Evolutionary conservation across 1,140 invertebrate genomes (phyloP).

Genomic region (Carposina sasakii): DNA sequence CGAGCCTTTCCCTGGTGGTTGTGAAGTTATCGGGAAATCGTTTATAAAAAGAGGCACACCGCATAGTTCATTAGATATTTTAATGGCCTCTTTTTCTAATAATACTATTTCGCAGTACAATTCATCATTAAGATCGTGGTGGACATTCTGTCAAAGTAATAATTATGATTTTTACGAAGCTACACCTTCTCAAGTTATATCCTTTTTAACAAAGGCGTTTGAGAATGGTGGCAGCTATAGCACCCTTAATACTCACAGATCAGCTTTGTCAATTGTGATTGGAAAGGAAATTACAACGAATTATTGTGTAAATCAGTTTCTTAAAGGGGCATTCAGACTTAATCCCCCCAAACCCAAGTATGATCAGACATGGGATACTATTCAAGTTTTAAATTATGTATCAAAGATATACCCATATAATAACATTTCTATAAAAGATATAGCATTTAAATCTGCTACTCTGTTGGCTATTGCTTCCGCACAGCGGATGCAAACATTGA

Average conservation of each 20-base stretch:
- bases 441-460: background rate
- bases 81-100: background rate
- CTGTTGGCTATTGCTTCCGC: background rate
- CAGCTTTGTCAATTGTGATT: conserved; percentile 6
- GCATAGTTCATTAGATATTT: background rate
- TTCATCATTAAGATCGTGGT: conserved; percentile 1
- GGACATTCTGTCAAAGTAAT: conserved; percentile 2
- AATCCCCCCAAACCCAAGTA: background rate
- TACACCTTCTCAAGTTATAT: background rate
- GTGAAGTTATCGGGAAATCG: background rate
- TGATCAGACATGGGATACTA: background rate
- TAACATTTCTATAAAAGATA: background rate
- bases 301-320: background rate
- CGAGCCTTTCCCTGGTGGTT: background rate
- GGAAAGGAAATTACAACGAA: background rate
- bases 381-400: background rate
- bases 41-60: background rate
- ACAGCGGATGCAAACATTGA: background rate
- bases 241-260: background rate
- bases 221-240: background rate
- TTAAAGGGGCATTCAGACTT: background rate
- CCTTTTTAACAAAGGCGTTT: background rate
- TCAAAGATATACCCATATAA: background rate
- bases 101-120: conserved; percentile 2
- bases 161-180: conserved; percentile 1